Evolutionary conservation across 2,797 vertebrate genomes (phyloP), one percentile per base, ranked within the genome.

Genomic region (Vipera latastei): DNA sequence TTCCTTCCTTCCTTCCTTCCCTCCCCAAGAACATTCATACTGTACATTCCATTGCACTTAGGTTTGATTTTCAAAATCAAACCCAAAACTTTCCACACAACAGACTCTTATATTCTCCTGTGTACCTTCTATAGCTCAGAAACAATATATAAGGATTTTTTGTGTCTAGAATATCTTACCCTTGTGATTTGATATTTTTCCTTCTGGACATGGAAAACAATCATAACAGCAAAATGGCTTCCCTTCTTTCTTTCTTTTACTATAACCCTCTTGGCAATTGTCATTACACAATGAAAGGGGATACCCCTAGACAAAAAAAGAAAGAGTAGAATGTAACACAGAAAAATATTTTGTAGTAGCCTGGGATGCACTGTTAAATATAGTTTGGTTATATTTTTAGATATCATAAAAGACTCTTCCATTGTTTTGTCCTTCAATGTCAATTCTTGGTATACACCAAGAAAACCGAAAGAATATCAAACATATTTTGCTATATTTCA

Each of bases 161-260:
- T 65, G 51, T 28, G 44, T 4, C 4, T 55, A 9, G 44, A 1
- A 73, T 4, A 26, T 73, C 86, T 69, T 88, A 88, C 86, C 86
- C 28, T 86, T 69, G 4, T 48, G 22, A 61, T 92, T 88, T 44
- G 91, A 92, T 9, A 92, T 88, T 53, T 73, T 88, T 20, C 91
- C 91, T 59, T 78, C 65, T 51, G 86, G 38, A 48, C 86, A 92
- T 13, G 91, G 86, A 59, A 92, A 28, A 2, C 91, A 92, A 51
- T 89, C 55, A 22, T 88, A 92, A 28, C 86, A 92, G 55, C 91
- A 92, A 88, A 89, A 92, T 22, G 86, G 86, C 38, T 73, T n/a
- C 26, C 55, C 61, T 88, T 88, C 63, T 28, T 59, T 89, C 11
- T 59, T 92, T n/a, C 32, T 55, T 56, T 57, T 92, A 13, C 63